Base-by-base conservation (phyloP, 1,140 invertebrate species). In the Solenopsis invicta region DNA sequence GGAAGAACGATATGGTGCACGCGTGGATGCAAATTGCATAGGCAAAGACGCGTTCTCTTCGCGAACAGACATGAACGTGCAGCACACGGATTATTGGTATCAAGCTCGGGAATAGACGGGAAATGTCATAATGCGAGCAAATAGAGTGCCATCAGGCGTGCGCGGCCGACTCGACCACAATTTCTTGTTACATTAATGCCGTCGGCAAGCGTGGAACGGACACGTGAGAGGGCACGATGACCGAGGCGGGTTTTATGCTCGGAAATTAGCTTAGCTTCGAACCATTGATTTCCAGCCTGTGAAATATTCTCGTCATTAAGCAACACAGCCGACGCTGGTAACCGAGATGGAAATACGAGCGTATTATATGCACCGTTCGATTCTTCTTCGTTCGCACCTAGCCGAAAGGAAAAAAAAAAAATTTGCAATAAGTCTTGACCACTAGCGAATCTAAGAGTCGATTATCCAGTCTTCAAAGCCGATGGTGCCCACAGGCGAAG, bases 61-160 rank as follows among this genome's bases (percentile, higher is more conserved):
- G 74, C 41, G 87, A 50, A 84, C 77, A n/a, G 71, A 9, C 54
- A 64, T 71, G 62, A 88, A 84, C 78, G 71, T 13, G n/a, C 54
- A 50, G 37, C 86, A 61, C 59, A 59, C 18, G 88, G 88, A 90
- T 90, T 85, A 90, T 90, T 88, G 89, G 69, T 88, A 90, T 90
- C 81, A 82, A 85, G 88, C 86, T 21, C 61, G 66, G 78, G 81
- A 89, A 88, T 78, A 86, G 87, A 86, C 54, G 67, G 74, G 59
- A 82, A 64, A 75, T 87, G 88, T 89, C 86, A 87, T 87, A 87
- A 87, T 84, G 86, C 88, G 89, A 89, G 86, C 81, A 86, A 89
- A 88, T 89, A 88, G 76, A 89, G 66, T 86, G 72, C 66, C 81
- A 88, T 89, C 87, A 69, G 50, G 41, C 41, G 59, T 41, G 64